Conservation (phyloP, 2,797 vertebrate genomes). For the Dendrocincla tyrannina region DNA sequence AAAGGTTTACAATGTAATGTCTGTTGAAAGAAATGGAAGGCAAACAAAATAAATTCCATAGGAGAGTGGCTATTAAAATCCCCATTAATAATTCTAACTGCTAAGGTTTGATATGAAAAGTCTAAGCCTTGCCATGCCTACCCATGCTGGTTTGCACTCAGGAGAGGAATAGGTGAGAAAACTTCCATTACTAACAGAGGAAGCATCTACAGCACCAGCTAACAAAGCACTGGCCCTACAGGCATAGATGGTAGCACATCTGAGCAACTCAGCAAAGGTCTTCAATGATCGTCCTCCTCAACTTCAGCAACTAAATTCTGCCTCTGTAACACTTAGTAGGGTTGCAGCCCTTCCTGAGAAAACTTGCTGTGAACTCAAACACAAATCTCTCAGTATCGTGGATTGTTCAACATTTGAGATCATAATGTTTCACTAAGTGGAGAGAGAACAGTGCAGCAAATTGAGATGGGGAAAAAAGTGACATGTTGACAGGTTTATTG, state of each 20-base stretch:
- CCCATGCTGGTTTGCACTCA: background rate
- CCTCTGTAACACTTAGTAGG: background rate
- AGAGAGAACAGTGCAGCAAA: accelerated
- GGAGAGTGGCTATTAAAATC: background rate
- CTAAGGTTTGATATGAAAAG: background rate
- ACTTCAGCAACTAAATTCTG: background rate
- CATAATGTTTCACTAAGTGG: background rate
- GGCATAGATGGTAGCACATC: background rate
- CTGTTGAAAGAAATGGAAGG: background rate
- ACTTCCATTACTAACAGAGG: background rate
- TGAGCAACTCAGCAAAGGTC: background rate
- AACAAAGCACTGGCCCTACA: background rate
- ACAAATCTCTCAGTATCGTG: background rate
- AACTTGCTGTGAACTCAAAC: background rate
- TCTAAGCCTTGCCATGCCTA: background rate
- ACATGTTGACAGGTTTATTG: background rate
- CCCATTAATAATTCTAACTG: background rate
- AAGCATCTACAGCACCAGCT: background rate
- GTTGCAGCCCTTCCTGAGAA: background rate
- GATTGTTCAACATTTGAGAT: background rate
- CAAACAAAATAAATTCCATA: background rate
- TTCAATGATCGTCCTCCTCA: background rate
- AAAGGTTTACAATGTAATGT: background rate
- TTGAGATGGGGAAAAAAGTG: background rate
- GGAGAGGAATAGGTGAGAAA: background rate